Conservation (phyloP, 2,113 vertebrate genomes). For the Salvator merianae region DNA sequence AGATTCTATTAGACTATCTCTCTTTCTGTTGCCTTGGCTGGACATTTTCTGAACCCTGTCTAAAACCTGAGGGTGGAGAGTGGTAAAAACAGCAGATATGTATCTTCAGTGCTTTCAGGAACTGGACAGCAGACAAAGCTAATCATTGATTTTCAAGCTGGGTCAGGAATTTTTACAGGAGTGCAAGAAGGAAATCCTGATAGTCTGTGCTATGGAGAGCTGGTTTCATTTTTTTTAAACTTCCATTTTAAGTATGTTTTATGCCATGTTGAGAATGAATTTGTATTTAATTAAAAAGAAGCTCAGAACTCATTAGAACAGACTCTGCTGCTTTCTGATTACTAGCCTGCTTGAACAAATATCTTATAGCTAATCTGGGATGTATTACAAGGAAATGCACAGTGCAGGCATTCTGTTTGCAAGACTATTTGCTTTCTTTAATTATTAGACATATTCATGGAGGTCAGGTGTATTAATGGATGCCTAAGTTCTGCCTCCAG, state of each 20-base stretch:
- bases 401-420: background rate
- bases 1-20: no score
- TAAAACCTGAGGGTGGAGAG: background rate
- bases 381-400: background rate
- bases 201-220: background rate
- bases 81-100: background rate
- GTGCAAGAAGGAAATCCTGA: background rate
- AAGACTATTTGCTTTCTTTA: slow-evolving; percentile 6
- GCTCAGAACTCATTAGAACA: slow-evolving; percentile 17
- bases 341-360: background rate
- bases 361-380: background rate
- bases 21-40: no score
- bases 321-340: slow-evolving; percentile 8
- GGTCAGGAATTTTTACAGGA: background rate
- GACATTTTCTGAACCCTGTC: background rate
- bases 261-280: background rate
- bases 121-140: background rate
- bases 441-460: slow-evolving; percentile 9
- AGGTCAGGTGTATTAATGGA: no score
- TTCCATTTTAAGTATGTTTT: slow-evolving; percentile 16
- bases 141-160: background rate
- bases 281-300: background rate
- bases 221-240: background rate
- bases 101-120: background rate
- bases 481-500: no score